Percentiles rank a stretch among this genome's conserved stretches.
phyloP scores from a whole-genome alignment of 2,888 invertebrate genomes.

The Elegia similella region DNA sequence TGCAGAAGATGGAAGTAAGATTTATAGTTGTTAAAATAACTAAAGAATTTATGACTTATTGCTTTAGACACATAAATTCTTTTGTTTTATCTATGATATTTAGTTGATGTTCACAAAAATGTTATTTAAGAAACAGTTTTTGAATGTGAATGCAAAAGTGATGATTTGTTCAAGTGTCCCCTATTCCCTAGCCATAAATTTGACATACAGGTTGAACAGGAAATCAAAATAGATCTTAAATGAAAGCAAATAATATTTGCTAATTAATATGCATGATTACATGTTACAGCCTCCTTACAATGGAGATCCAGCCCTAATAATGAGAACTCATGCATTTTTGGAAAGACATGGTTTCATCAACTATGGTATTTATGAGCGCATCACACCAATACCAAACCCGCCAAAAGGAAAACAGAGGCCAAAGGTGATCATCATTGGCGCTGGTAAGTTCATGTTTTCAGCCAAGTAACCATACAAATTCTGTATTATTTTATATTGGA shows the following conservation, averaged over 20 bases:
- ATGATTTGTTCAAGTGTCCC: too few relatives aligned
- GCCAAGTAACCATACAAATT: not conserved
- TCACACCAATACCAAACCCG: constrained; percentile 85
- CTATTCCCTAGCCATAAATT: too few relatives aligned
- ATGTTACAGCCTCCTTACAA: constrained; percentile 92
- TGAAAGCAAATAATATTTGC: not conserved
- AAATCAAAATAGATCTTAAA: too few relatives aligned
- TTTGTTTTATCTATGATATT: not conserved
- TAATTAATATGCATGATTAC: too few relatives aligned
- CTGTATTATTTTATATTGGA: not conserved
- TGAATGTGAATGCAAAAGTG: too few relatives aligned
- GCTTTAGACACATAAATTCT: not conserved
- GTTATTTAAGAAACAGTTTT: too few relatives aligned
- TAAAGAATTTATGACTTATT: not conserved
- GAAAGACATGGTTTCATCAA: constrained; percentile 98
- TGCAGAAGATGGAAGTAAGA: constrained; percentile 87
- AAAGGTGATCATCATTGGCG: constrained; percentile 85
- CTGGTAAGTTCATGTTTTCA: constrained; percentile 70
- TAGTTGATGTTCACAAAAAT: not conserved
- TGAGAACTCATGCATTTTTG: constrained; percentile 93
- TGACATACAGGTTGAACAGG: too few relatives aligned
- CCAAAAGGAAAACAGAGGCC: constrained; percentile 83
- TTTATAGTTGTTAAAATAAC: not conserved
- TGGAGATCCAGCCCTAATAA: constrained; percentile 91
- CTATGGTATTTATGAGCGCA: constrained; percentile 96